A percentile compares a stretch with the other conserved stretches of the same genome.
phyloP scores from a whole-genome alignment of 2,888 invertebrate species.

The Erebia ligea region DNA sequence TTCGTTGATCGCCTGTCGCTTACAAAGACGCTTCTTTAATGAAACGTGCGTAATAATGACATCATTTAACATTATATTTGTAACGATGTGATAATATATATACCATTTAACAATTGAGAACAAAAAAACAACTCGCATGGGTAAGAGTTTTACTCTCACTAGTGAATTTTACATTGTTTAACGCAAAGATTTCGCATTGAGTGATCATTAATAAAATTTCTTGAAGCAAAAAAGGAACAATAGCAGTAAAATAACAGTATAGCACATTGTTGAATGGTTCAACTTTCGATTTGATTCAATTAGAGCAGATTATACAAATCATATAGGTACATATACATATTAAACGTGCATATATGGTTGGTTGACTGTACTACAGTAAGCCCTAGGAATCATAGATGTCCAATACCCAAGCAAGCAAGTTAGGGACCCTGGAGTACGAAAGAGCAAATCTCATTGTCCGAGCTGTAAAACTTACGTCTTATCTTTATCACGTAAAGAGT shows the following conservation, averaged over 20 bases:
- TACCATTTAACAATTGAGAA: conserved; percentile 10
- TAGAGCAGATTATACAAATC: background rate
- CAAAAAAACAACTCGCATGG: conserved; percentile 2
- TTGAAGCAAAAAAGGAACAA: conserved; percentile 14
- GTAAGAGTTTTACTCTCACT: conserved; percentile 24
- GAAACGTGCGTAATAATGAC: conserved; percentile 25
- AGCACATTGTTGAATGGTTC: conserved; percentile 5
- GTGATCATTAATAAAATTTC: conserved; percentile 6
- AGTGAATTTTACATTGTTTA: conserved; percentile 14
- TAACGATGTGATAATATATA: background rate
- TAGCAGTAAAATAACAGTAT: conserved; percentile 10
- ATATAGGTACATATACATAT: background rate
- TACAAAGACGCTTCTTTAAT: conserved; percentile 14
- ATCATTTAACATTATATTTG: conserved; percentile 20
- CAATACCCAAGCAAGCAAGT: no score
- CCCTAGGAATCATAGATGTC: no score
- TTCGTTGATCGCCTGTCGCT: conserved; percentile 41
- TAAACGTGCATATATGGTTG: no score
- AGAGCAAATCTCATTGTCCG: no score
- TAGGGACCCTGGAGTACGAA: no score
- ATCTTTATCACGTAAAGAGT: no score
- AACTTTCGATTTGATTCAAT: conserved; percentile 9
- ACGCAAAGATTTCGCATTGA: conserved; percentile 7
- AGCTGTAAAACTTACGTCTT: no score
- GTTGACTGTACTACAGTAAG: no score